These are phyloP conservation scores for Dynastes maya DNA, from an alignment of 2,888 invertebrate species.

Conservation along the genomic window DNA sequence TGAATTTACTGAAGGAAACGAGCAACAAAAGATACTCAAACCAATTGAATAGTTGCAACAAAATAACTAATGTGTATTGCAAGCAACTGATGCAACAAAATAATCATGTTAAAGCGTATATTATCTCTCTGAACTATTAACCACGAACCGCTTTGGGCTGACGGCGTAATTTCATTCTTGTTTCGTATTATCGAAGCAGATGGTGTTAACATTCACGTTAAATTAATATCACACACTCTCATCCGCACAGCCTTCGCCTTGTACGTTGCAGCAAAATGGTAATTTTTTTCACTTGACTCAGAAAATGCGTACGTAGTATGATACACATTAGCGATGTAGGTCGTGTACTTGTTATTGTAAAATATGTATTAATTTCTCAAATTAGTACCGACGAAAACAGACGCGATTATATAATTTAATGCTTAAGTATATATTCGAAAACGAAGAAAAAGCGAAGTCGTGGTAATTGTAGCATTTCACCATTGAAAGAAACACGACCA, in stretches of 20 bases:
- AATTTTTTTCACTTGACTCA: conserved; percentile 2
- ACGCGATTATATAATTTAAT: too few relatives aligned
- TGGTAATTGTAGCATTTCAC: too few relatives aligned
- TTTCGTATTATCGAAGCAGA: conserved; percentile 27
- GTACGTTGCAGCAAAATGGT: neutral
- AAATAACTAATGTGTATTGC: too few relatives aligned
- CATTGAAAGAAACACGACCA: neutral
- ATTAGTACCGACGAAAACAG: neutral
- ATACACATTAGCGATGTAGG: neutral
- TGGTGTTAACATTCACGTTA: conserved; percentile 30
- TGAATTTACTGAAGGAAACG: too few relatives aligned
- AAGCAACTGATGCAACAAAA: neutral
- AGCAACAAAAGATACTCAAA: too few relatives aligned
- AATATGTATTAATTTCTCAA: conserved; percentile 1
- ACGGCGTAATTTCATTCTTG: conserved; percentile 19
- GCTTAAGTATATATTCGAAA: too few relatives aligned
- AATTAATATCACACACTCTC: conserved; percentile 29
- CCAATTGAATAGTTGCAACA: too few relatives aligned
- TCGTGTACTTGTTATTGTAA: neutral
- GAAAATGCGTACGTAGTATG: neutral
- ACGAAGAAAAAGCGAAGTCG: too few relatives aligned
- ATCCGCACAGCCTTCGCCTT: neutral
- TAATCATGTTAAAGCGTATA: neutral
- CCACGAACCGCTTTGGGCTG: conserved; percentile 22
- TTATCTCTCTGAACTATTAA: conserved; percentile 18